These are phyloP conservation scores for Oedothorax gibbosus DNA, from an alignment of 1,140 invertebrate genomes.

Conservation along the genomic window DNA sequence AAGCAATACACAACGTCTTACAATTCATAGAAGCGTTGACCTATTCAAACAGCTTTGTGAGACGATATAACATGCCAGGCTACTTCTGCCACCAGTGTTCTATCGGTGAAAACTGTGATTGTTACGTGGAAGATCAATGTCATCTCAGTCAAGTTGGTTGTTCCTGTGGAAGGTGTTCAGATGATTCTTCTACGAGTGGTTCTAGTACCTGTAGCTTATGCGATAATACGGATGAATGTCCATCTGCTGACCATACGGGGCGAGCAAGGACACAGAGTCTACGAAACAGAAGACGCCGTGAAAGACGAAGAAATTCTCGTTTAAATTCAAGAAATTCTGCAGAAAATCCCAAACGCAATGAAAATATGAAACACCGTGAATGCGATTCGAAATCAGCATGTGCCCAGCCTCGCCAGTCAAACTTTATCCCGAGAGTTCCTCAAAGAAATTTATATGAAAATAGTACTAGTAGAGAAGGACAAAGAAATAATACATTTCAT, in stretches of 20 bases:
- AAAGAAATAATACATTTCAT: too few relatives aligned
- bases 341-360: neutral
- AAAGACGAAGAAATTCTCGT: neutral
- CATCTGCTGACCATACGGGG: neutral
- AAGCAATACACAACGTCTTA: constrained; percentile 24
- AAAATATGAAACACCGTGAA: neutral
- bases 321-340: neutral
- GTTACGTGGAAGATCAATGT: neutral
- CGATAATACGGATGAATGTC: neutral
- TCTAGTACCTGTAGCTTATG: neutral
- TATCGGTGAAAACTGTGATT: neutral
- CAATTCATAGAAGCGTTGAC: constrained; percentile 30
- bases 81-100: constrained; percentile 31
- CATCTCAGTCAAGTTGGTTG: neutral
- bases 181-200: neutral
- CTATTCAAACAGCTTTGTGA: constrained; percentile 17
- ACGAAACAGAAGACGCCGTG: constrained; percentile 20
- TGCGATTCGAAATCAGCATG: too few relatives aligned
- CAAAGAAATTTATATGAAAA: too few relatives aligned
- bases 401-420: too few relatives aligned
- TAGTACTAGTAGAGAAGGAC: too few relatives aligned
- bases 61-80: constrained; percentile 6
- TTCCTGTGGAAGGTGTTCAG: too few relatives aligned
- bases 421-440: too few relatives aligned
- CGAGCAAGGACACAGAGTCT: neutral